A percentile compares a stretch with the other conserved stretches of the same genome.
phyloP scores from a whole-genome alignment of 2,888 invertebrate species.

The Xanthostigma xanthostigma region DNA sequence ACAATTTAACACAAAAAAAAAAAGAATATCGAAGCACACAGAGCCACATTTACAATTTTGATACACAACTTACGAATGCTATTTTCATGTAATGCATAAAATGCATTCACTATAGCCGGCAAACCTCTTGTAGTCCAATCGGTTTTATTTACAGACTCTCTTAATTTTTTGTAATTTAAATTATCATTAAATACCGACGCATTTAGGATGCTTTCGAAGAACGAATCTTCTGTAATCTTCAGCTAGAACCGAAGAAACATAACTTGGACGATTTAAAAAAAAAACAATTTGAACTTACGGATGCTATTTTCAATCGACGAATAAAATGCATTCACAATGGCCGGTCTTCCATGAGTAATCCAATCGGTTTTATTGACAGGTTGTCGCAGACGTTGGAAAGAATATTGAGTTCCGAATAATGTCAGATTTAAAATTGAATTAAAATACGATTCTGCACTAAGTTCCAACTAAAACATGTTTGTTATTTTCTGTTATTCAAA shows the following conservation, averaged over 20 bases:
- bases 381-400: slow-evolving; percentile 60
- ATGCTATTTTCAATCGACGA: slow-evolving; percentile 76
- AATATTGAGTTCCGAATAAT: slow-evolving; percentile 63
- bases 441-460: slow-evolving; percentile 54
- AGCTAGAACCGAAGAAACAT: slow-evolving; percentile 22
- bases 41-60: neutral
- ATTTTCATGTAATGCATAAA: slow-evolving; percentile 35
- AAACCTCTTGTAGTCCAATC: slow-evolving; percentile 35
- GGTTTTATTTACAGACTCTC: slow-evolving; percentile 33
- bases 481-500: too few species aligned
- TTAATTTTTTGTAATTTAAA: slow-evolving; percentile 31
- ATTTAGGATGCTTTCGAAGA: slow-evolving; percentile 32
- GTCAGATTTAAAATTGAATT: slow-evolving; percentile 64
- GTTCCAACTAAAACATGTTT: slow-evolving; percentile 40
- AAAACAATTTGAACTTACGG: slow-evolving; percentile 41
- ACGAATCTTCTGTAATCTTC: slow-evolving; percentile 27
- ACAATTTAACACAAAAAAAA: neutral
- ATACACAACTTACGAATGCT: slow-evolving; percentile 33
- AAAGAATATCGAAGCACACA: neutral
- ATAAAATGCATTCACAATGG: slow-evolving; percentile 76
- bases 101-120: slow-evolving; percentile 37
- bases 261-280: neutral
- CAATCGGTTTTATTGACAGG: slow-evolving; percentile 76
- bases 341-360: slow-evolving; percentile 70
- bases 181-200: slow-evolving; percentile 33